Conservation (phyloP, 2,797 vertebrate species). For the Siniperca undulata region DNA sequence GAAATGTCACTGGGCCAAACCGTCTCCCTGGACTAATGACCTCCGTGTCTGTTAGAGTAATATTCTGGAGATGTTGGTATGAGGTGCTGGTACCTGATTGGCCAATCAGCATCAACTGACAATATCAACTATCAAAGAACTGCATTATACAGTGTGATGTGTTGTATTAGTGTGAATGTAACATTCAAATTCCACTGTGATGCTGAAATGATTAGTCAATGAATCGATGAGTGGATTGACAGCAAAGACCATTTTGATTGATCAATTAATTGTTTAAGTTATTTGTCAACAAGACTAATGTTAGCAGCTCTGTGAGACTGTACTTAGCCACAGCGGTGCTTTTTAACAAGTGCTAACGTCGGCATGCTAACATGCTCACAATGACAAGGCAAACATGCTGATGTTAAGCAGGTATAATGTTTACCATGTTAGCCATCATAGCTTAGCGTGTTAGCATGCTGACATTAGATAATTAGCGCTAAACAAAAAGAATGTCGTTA, state of each 20-base stretch:
- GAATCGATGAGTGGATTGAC: neutral
- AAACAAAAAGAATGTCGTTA: neutral
- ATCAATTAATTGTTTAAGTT: neutral
- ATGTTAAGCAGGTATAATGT: neutral
- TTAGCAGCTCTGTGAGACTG: neutral
- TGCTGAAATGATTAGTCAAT: neutral
- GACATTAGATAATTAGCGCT: neutral
- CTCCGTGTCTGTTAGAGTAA: constrained; percentile 52
- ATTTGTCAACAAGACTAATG: neutral
- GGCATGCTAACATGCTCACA: neutral
- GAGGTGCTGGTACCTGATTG: neutral
- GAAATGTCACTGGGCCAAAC: constrained; percentile 83
- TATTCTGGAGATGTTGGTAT: neutral
- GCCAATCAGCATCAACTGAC: neutral
- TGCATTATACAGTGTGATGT: neutral
- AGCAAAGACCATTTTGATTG: neutral
- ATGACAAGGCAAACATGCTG: too few species aligned
- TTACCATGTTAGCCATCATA: neutral
- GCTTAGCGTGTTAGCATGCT: too few species aligned
- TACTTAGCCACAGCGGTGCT: neutral
- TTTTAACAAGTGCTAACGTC: neutral
- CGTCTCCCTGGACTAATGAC: constrained; percentile 76
- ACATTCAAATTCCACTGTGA: neutral
- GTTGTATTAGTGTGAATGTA: neutral
- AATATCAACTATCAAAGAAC: neutral